Evolutionary conservation across 2,113 vertebrate species (phyloP), one percentile per base, ranked within the genome.

Genomic region (Ivindomyrus marchei): DNA sequence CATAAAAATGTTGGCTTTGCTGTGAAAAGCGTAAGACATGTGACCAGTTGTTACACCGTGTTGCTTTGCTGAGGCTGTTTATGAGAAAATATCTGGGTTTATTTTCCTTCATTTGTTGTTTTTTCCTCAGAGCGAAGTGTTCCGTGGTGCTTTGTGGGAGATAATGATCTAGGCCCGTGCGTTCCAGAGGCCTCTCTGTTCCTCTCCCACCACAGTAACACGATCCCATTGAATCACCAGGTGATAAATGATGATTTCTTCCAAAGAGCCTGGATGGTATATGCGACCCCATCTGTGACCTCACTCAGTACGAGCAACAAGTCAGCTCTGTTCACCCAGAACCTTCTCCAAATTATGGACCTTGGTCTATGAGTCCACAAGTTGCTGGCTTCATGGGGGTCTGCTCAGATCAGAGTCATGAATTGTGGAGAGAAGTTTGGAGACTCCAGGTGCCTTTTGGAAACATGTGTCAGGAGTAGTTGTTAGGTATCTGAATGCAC

Each of bases 201-300:
- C 89, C 77, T 88, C 80, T 89, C 56, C 91, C 83, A 47, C 92
- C 90, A 83, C 85, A 49, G 95, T 94, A 95, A 96, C 93, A 90
- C 91, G 92, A 96, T 94, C 93, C 92, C 91, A 80, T 91, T 94
- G 94, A 96, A 96, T 95, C 94, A 94, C 83, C 93, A 94, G 92
- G 95, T 96, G 95, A 95, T 95, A 96, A 96, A 96, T 95, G 94
- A 94, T 94, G 92, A 94, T 94, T 94, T 95, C 94, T 96, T 94
- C 95, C 94, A 94, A 94, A 93, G 93, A 93, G 93, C 93, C 93
- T 92, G 94, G 93, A 93, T 96, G 95, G 94, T 93, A 95, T 94
- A 84, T 89, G 92, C 94, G 93, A 95, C 92, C 94, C 93, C 88
- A 87, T 90, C 93, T 90, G 91, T 90, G 91, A 94, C 93, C 94